These are phyloP conservation scores for Lacerta viridis DNA, from an alignment of 2,797 vertebrate species.

Conservation along the genomic window DNA sequence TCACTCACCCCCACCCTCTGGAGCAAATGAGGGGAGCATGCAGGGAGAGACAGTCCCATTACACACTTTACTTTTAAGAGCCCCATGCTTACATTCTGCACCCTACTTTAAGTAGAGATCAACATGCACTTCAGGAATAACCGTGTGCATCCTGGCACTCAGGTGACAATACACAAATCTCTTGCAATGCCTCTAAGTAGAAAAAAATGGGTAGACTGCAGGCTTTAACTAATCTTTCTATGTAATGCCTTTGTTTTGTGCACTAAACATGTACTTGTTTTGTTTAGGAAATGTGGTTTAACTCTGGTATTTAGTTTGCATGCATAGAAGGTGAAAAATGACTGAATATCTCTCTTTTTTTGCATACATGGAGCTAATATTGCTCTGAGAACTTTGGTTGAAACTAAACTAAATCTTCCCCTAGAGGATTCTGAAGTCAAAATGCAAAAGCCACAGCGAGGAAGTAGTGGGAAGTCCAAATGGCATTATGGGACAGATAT, in stretches of 20 bases:
- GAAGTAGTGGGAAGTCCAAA: conserved; percentile 18
- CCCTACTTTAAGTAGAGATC: not conserved
- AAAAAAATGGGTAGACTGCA: not conserved
- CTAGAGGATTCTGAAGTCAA: conserved; percentile 25
- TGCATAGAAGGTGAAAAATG: conserved; percentile 16
- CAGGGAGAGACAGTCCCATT: too few species aligned
- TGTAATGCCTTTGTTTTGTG: not conserved
- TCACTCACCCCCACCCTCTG: too few species aligned
- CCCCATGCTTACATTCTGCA: not conserved
- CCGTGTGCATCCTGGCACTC: too few species aligned
- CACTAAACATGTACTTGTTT: not conserved
- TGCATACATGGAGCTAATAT: conserved; percentile 31
- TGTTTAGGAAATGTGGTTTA: conserved; percentile 33
- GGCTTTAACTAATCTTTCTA: not conserved
- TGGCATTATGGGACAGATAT: conserved; percentile 2
- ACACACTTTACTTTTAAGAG: too few species aligned
- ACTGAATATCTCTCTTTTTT: conserved; percentile 39
- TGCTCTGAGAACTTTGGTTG: conserved; percentile 21
- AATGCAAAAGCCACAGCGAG: conserved; percentile 9
- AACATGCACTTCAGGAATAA: not conserved
- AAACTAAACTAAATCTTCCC: not conserved
- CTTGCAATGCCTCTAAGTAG: not conserved
- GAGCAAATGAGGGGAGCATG: too few species aligned
- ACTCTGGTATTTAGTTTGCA: conserved; percentile 28
- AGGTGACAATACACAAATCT: not conserved